Conservation (phyloP, 92 coral and sea anemone species). For the Porites lobata region DNA sequence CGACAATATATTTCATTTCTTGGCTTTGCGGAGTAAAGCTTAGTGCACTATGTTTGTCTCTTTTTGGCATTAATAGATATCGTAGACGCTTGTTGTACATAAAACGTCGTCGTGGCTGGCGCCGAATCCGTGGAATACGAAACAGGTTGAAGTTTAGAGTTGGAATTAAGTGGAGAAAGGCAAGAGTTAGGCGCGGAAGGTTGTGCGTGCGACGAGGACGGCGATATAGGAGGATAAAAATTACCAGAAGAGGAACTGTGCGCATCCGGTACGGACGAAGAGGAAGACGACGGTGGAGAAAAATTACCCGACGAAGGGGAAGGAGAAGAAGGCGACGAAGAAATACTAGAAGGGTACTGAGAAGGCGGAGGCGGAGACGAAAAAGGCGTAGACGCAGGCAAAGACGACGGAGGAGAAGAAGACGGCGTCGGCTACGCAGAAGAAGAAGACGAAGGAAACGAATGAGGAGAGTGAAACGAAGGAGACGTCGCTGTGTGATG, state of each 20-base stretch:
- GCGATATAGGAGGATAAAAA: constrained; percentile 1
- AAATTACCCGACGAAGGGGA: background rate
- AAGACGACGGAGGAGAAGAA: constrained; percentile 21
- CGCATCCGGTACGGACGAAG: background rate
- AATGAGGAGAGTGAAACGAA: background rate
- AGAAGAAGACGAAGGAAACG: background rate
- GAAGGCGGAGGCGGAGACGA: constrained; percentile 7
- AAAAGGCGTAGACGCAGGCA: constrained; percentile 5
- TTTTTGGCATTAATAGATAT: background rate
- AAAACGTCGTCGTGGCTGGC: constrained; percentile 3
- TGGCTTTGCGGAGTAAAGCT: background rate
- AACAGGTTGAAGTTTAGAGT: background rate
- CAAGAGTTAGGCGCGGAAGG: constrained; percentile 15
- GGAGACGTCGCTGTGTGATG: constrained; percentile 33
- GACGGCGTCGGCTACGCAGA: constrained; percentile 9
- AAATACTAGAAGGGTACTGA: background rate
- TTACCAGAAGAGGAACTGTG: constrained; percentile 23
- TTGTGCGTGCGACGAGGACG: constrained; percentile 22
- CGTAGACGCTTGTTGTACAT: background rate
- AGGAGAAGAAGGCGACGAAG: background rate
- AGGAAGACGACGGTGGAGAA: constrained; percentile 6
- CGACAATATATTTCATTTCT: background rate
- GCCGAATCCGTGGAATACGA: constrained; percentile 3
- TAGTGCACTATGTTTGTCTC: background rate
- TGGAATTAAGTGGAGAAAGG: background rate